Conservation (phyloP, 2,797 vertebrate genomes). For the Alfaro cultratus region DNA sequence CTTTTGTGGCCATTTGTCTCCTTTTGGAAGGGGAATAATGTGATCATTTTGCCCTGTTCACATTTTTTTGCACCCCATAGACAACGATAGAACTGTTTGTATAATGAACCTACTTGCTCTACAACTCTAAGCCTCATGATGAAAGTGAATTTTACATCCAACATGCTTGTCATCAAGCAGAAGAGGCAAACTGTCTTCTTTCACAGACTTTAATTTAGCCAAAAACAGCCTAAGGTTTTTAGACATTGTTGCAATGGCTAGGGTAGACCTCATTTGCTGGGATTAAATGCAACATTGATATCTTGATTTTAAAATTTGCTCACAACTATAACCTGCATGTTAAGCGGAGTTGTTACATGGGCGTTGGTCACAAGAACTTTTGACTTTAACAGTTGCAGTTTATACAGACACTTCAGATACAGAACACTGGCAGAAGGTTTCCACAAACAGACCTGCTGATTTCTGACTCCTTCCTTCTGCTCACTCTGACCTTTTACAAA, state of each 20-base stretch:
- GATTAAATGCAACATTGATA: not conserved
- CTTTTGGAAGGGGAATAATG: not conserved
- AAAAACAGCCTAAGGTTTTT: not conserved
- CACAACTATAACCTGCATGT: not conserved
- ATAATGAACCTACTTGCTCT: not conserved
- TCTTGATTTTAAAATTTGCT: not conserved
- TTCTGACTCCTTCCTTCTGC: not conserved
- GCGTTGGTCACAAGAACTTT: not conserved
- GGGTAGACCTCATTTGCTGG: not conserved
- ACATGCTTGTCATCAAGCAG: not conserved
- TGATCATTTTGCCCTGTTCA: not conserved
- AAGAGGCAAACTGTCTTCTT: not conserved
- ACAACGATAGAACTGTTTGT: not conserved
- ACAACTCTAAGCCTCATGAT: not conserved
- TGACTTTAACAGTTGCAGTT: not conserved
- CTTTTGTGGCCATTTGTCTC: not conserved
- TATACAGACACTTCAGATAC: not conserved
- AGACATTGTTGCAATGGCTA: not conserved
- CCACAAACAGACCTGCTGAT: not conserved
- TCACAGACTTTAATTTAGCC: not conserved
- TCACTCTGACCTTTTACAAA: not conserved
- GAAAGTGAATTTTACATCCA: not conserved
- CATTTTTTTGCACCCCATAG: not conserved
- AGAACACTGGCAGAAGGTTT: not conserved
- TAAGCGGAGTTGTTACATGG: not conserved